Conservation (phyloP, 2,888 invertebrate species). For the Apotomis turbidana region DNA sequence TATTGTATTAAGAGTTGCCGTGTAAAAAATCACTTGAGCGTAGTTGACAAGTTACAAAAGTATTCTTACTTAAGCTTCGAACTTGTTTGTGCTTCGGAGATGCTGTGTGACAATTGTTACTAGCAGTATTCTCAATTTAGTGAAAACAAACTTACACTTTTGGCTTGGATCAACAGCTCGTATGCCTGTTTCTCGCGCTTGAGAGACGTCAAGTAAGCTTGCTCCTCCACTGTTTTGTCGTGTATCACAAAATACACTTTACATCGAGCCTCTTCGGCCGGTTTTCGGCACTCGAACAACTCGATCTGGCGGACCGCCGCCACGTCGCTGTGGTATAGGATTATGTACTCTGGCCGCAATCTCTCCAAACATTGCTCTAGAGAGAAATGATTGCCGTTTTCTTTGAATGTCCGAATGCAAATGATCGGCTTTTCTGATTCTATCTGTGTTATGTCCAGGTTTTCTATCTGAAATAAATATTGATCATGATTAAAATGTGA, state of each 20-base stretch:
- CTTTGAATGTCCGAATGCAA: conserved; percentile 91
- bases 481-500: neutral
- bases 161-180: conserved; percentile 95
- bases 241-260: conserved; percentile 96
- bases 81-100: too few relatives aligned
- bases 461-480: conserved; percentile 82
- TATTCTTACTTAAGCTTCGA: too few relatives aligned
- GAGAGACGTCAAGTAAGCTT: conserved; percentile 95
- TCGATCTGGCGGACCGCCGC: conserved; percentile 95
- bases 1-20: too few relatives aligned
- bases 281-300: conserved; percentile 88
- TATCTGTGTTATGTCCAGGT: conserved; percentile 86
- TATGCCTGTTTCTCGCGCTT: conserved; percentile 97
- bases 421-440: conserved; percentile 87
- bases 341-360: conserved; percentile 90
- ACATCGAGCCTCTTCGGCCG: conserved; percentile 73
- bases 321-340: conserved; percentile 96
- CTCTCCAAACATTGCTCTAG: conserved; percentile 87
- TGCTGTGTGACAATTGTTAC: too few relatives aligned
- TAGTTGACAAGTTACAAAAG: too few relatives aligned
- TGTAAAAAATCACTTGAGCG: too few relatives aligned
- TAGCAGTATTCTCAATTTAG: too few relatives aligned
- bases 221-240: conserved; percentile 97
- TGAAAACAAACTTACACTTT: conserved; percentile 86
- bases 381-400: conserved; percentile 87